Evolutionary conservation across 2,113 vertebrate species (phyloP), one percentile per base, ranked within the genome.

Genomic region (Sarotherodon lohbergeri): DNA sequence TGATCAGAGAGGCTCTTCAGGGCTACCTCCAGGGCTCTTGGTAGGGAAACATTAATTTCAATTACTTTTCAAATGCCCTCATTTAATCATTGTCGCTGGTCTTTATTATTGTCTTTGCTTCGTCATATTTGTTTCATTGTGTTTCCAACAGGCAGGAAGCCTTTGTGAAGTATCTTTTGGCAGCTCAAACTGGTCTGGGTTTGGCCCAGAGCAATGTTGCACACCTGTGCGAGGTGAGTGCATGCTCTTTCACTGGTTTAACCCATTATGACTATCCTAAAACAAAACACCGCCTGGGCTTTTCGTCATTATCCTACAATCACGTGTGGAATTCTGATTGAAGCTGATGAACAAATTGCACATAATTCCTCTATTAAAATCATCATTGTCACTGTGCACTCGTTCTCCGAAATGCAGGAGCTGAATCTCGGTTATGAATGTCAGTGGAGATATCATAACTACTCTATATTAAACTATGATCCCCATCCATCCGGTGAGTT

Each of bases 151-250:
- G 98, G 97, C 95, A 96, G 14, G 96, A 97, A 92, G 97, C 98
- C 12, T 93, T 99, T 73, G 93, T 98, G 85, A 97, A 97, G 94
- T 98, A 98, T 11, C 81, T 97, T 79, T 91, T 98, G 93, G 97
- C 97, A 10, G 98, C 98, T 90, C 98, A 99, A 97, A 97, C 97
- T 16, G 98, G 98, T 80, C 96, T 98, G 85, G 97, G 97, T 95
- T 97, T 98, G 91, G 98, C 98, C 39, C 98, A 99, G 95, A 97
- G 96, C 89, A 99, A 99, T 87, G 94, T 96, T 57, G 98, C 98
- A 7, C 96, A 99, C 92, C 97, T 99, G 91, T 99, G 98, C 90
- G 97, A 98, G 96, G 98, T 93, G 91, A 85, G 76, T 50, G 8
- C 57, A 27, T 32, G 12, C 4, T 13, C n/a, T 36, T 27, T 22